These are phyloP conservation scores for Halictus quadricinctus DNA, from an alignment of 2,888 invertebrate genomes.

Conservation along the genomic window DNA sequence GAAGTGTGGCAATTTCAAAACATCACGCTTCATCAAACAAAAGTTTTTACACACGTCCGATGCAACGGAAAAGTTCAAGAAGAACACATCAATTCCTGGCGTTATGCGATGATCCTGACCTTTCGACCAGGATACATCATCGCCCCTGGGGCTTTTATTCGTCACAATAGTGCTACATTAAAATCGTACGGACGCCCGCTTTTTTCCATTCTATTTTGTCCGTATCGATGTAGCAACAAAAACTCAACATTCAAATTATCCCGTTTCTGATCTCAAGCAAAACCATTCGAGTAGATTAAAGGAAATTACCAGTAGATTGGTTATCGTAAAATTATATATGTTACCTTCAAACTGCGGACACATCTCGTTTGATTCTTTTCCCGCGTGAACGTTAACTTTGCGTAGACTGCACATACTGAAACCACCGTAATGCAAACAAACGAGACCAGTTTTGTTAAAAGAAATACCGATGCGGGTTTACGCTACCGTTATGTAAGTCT, in stretches of 20 bases:
- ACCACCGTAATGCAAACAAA: not conserved
- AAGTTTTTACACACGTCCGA: not conserved
- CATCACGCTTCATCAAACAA: not conserved
- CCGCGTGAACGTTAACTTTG: not conserved
- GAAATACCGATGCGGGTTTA: not conserved
- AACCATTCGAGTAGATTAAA: not conserved
- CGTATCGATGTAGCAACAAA: not conserved
- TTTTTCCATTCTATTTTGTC: not conserved
- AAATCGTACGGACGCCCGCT: constrained; percentile 9
- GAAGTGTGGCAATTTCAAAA: not conserved
- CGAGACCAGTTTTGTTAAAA: not conserved
- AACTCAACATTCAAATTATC: not conserved
- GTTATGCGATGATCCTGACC: constrained; percentile 72
- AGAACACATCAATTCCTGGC: constrained; percentile 46
- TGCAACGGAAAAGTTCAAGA: constrained; percentile 16
- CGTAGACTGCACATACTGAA: not conserved
- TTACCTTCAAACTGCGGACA: not conserved
- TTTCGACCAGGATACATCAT: constrained; percentile 73
- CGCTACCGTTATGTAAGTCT: not conserved
- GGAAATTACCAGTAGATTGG: not conserved
- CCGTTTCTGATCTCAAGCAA: not conserved
- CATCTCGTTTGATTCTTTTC: not conserved
- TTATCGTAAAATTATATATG: not conserved
- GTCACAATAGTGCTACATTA: constrained; percentile 29
- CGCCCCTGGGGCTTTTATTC: constrained; percentile 44